A percentile compares a stretch with the other conserved stretches of the same genome.
These are phyloP conservation scores for Euschistus heros DNA, from an alignment of 1,140 invertebrate genomes.

Conservation along the genomic window DNA sequence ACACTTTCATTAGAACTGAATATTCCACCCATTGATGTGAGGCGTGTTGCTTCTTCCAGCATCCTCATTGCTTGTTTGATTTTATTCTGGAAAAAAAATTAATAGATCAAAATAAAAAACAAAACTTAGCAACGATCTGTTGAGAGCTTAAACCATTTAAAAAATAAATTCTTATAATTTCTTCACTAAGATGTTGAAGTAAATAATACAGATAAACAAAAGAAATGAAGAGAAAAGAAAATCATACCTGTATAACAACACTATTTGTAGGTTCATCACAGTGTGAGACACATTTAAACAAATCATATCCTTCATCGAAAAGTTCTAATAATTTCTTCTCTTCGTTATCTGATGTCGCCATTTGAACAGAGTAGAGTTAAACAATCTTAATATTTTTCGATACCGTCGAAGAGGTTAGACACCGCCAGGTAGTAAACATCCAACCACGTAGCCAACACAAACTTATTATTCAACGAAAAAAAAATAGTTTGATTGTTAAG, in stretches of 20 bases:
- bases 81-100: constrained; percentile 44
- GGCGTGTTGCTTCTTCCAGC: constrained; percentile 63
- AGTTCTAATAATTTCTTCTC: constrained; percentile 39
- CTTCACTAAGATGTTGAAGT: not conserved
- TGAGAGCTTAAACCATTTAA: not conserved
- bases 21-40: constrained; percentile 65
- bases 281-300: constrained; percentile 45
- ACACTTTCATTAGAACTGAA: constrained; percentile 81
- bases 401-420: too few species aligned
- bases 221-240: not conserved
- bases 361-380: not conserved
- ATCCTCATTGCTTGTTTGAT: constrained; percentile 56
- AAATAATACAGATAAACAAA: not conserved
- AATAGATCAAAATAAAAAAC: not conserved
- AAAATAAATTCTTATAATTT: not conserved
- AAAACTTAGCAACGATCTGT: not conserved
- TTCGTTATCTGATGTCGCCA: constrained; percentile 15
- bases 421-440: too few species aligned
- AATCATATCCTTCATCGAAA: constrained; percentile 48
- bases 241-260: constrained; percentile 44
- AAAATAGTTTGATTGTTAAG: too few species aligned
- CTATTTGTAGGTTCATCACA: constrained; percentile 48
- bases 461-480: too few species aligned
- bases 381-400: too few species aligned
- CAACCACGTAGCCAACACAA: too few species aligned